Base-by-base conservation (phyloP, 2,888 invertebrate genomes). In the Spicauda simplicius region DNA sequence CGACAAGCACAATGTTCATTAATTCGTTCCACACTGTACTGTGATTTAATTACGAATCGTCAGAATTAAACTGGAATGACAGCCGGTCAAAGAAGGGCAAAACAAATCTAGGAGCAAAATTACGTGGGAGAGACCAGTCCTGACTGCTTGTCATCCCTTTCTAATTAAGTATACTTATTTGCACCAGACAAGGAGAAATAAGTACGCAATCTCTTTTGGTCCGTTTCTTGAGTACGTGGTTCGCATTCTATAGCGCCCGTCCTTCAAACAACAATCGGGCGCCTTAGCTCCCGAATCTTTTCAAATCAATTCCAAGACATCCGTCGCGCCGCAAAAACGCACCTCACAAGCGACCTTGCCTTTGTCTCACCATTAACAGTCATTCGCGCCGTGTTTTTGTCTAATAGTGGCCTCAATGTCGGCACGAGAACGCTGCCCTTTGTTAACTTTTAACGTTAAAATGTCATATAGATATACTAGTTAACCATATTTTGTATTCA, bases 331-430 rank as follows among this genome's bases (percentile, higher is more conserved):
- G 50, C 65, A 66, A 67, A 69, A 68, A 68, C 52, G 18, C 14
- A 58, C 45, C 52, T 37, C 63, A 16, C 60, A 56, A 37, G 61
- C 69, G 74, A 69, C 74, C 74, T 74, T 75, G 74, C 73, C 68
- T 70, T 74, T 74, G 71, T 72, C 64, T 60, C 45, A 12, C 58
- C 65, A 45, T 53, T 19, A 25, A 25, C 64, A 68, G 71, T 69
- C 70, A 67, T 70, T 69, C 65, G 66, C 69, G 69, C 66, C 68
- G 60, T 56, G 66, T 73, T 73, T 70, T 70, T 73, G 62, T 55
- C 25, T n/a, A 20, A 48, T 48, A 16, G 8, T 18, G 45, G 30
- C 30, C 18, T 37, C 45, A 10, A 19, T 14, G 30, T 14, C 58
- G 37, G 41, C 41, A 8, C 16, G 52, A 50, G n/a, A 58, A 50